These are phyloP conservation scores for Acromyrmex echinatior DNA, from an alignment of 1,140 invertebrate species.

Conservation along the genomic window DNA sequence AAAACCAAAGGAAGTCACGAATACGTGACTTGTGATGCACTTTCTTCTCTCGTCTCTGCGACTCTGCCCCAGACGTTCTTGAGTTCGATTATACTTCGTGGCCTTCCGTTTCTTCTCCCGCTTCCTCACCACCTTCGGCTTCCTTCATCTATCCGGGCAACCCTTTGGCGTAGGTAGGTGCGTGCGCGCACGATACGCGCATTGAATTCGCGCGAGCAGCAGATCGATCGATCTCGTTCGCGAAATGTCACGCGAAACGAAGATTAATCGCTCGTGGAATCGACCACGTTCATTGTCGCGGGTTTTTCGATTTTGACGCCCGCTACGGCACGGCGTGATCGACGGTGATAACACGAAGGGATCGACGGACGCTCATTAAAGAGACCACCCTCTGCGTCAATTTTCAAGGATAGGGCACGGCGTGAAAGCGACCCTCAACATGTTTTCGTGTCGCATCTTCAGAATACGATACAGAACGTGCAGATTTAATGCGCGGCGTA, in stretches of 20 bases:
- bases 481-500: background rate
- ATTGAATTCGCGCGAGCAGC: conserved; percentile 50
- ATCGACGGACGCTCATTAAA: conserved; percentile 58
- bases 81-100: conserved; percentile 84
- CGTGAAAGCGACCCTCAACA: conserved; percentile 33
- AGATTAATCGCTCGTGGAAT: conserved; percentile 61
- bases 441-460: conserved; percentile 39
- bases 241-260: conserved; percentile 63
- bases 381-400: conserved; percentile 53
- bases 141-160: conserved; percentile 68
- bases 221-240: conserved; percentile 61
- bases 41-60: conserved; percentile 80
- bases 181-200: conserved; percentile 57
- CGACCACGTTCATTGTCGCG: conserved; percentile 56
- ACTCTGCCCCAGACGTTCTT: conserved; percentile 84
- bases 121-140: conserved; percentile 22
- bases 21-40: conserved; percentile 73
- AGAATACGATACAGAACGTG: background rate
- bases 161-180: conserved; percentile 71
- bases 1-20: conserved; percentile 73
- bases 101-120: conserved; percentile 67
- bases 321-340: conserved; percentile 40
- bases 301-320: conserved; percentile 62
- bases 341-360: conserved; percentile 50
- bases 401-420: conserved; percentile 36